phyloP scores from a whole-genome alignment of 2,797 vertebrate genomes.

The Macrochelys suwanniensis region DNA sequence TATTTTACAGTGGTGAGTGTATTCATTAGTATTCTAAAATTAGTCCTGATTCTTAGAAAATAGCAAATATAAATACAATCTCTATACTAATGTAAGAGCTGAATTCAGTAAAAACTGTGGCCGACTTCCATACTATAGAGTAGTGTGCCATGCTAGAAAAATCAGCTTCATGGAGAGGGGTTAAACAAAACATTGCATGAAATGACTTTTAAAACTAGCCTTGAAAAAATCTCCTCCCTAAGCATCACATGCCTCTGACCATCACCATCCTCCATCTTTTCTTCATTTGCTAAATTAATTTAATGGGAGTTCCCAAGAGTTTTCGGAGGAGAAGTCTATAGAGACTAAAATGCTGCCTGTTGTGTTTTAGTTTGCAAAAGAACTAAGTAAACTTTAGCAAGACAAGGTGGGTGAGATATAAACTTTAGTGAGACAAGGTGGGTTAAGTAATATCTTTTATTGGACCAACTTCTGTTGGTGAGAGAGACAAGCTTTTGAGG shows the following conservation, averaged over 20 bases:
- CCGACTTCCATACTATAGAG: not conserved
- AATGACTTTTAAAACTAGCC: not conserved
- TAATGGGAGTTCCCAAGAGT: not conserved
- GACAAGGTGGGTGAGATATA: not conserved
- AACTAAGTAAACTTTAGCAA: not conserved
- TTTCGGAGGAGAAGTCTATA: not conserved
- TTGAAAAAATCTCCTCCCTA: not conserved
- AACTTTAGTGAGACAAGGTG: not conserved
- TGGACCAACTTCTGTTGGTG: not conserved
- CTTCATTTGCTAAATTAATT: not conserved
- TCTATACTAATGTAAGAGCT: not conserved
- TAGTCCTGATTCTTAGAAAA: not conserved
- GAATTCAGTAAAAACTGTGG: not conserved
- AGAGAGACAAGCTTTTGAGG: not conserved
- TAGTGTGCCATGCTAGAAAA: not conserved
- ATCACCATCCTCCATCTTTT: not conserved
- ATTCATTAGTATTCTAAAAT: constrained; percentile 36
- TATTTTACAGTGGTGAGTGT: constrained; percentile 78
- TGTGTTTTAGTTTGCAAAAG: not conserved
- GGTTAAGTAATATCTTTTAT: not conserved
- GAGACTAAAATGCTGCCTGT: not conserved
- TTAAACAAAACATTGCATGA: not conserved
- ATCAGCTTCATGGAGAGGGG: not conserved
- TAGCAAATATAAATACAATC: not conserved
- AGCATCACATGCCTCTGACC: not conserved